A percentile compares a stretch with the other conserved stretches of the same genome.
Evolutionary conservation across 2,888 invertebrate species (phyloP).

Genomic region (Harpalus rubripes): DNA sequence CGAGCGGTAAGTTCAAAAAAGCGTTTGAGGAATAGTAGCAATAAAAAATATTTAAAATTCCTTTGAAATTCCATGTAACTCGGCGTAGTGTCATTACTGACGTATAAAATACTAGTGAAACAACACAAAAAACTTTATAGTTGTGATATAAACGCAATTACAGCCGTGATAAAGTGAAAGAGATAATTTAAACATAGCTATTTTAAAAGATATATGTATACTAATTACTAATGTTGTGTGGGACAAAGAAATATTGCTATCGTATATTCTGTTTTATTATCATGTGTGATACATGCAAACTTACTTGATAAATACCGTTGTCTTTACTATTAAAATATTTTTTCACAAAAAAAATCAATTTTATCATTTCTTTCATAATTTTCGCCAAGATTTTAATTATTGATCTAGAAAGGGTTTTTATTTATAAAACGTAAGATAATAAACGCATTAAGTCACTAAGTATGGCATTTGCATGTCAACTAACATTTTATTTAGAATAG

Average conservation of each 20-base stretch:
- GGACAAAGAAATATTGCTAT: slow-evolving; percentile 56
- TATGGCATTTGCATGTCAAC: too few species aligned
- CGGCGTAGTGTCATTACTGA: slow-evolving; percentile 46
- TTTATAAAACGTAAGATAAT: too few species aligned
- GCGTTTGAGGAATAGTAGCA: slow-evolving; percentile 24
- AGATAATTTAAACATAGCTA: slow-evolving; percentile 65
- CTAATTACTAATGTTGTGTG: slow-evolving; percentile 58
- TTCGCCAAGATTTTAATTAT: background rate
- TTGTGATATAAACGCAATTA: slow-evolving; percentile 60
- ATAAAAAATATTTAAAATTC: slow-evolving; percentile 49
- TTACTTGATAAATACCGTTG: slow-evolving; percentile 56
- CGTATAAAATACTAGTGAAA: slow-evolving; percentile 55
- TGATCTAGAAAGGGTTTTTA: background rate
- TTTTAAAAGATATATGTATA: slow-evolving; percentile 64
- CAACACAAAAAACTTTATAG: slow-evolving; percentile 61
- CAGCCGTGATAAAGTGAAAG: slow-evolving; percentile 60
- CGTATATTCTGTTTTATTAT: slow-evolving; percentile 58
- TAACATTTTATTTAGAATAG: too few species aligned
- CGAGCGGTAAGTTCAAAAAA: slow-evolving; percentile 28
- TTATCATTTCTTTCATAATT: background rate
- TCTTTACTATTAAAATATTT: slow-evolving; percentile 41
- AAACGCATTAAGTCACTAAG: too few species aligned
- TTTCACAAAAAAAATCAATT: slow-evolving; percentile 4
- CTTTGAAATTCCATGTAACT: slow-evolving; percentile 44
- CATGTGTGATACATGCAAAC: slow-evolving; percentile 57